phyloP scores from a whole-genome alignment of 2,797 vertebrate genomes.

The Lepidocolaptes lacrymiger region DNA sequence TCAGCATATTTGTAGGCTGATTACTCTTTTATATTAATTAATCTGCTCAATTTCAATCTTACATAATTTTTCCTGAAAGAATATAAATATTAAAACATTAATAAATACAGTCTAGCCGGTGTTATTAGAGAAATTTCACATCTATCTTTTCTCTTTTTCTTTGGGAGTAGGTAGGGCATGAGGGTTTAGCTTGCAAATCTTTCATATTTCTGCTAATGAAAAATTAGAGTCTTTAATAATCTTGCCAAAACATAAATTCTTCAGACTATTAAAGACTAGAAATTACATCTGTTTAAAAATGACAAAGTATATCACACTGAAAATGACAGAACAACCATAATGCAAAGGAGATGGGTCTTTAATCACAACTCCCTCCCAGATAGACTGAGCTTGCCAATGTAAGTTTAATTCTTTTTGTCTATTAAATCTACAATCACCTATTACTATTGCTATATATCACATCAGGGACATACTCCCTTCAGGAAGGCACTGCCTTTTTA shows the following conservation, averaged over 20 bases:
- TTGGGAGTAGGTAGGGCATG: neutral
- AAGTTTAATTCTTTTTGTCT: conserved; percentile 64
- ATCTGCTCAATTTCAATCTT: neutral
- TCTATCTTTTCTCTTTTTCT: neutral
- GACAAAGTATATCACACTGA: conserved; percentile 60
- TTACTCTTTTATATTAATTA: neutral
- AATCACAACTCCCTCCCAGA: conserved; percentile 37
- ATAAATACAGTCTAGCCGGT: neutral
- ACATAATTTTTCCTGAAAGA: neutral
- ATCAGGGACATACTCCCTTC: neutral
- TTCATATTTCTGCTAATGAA: conserved; percentile 41
- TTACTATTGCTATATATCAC: conserved; percentile 24
- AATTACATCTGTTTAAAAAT: conserved; percentile 58
- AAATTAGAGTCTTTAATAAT: conserved; percentile 61
- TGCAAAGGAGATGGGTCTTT: conserved; percentile 41
- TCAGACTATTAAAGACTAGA: conserved; percentile 59
- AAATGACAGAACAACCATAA: conserved; percentile 51
- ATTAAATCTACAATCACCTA: conserved; percentile 31
- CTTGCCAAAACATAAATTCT: conserved; percentile 68
- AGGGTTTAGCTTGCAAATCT: neutral
- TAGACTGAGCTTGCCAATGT: conserved; percentile 15
- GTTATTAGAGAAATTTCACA: neutral
- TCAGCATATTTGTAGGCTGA: neutral
- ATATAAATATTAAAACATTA: conserved; percentile 36
- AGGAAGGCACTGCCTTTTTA: neutral